Conservation (phyloP, 2,797 vertebrate genomes). For the Lagorchestes hirsutus region DNA sequence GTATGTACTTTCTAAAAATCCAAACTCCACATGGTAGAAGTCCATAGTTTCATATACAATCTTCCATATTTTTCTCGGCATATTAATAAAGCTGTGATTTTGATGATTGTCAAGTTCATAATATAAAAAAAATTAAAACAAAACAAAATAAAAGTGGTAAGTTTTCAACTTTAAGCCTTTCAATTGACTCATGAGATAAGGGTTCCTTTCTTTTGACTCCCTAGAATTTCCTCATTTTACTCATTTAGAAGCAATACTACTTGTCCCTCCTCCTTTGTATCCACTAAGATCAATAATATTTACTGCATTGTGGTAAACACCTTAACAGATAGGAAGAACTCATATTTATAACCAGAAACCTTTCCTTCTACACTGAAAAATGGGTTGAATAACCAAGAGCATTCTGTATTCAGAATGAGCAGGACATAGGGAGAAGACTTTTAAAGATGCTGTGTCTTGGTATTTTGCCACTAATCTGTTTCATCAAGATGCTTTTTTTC, state of each 20-base stretch:
- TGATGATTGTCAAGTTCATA: neutral
- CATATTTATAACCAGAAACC: neutral
- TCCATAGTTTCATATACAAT: neutral
- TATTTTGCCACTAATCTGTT: neutral
- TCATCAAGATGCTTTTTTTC: neutral
- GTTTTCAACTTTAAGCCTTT: neutral
- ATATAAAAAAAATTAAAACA: neutral
- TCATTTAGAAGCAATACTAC: neutral
- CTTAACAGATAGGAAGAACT: neutral
- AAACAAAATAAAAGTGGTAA: neutral
- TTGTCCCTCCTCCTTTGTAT: neutral
- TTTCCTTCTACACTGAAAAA: neutral
- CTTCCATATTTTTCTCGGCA: neutral
- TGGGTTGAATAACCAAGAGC: neutral
- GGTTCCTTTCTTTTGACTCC: neutral
- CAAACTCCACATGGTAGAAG: neutral
- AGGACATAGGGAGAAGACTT: neutral
- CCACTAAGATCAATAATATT: neutral
- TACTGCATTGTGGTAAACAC: neutral
- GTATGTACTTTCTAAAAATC: neutral
- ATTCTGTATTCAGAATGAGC: neutral
- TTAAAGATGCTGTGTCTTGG: neutral
- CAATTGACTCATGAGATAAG: neutral
- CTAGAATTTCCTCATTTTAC: neutral
- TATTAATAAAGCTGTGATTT: neutral